These are phyloP conservation scores for Conopomorpha cramerella DNA, from an alignment of 1,140 invertebrate species.

Conservation along the genomic window DNA sequence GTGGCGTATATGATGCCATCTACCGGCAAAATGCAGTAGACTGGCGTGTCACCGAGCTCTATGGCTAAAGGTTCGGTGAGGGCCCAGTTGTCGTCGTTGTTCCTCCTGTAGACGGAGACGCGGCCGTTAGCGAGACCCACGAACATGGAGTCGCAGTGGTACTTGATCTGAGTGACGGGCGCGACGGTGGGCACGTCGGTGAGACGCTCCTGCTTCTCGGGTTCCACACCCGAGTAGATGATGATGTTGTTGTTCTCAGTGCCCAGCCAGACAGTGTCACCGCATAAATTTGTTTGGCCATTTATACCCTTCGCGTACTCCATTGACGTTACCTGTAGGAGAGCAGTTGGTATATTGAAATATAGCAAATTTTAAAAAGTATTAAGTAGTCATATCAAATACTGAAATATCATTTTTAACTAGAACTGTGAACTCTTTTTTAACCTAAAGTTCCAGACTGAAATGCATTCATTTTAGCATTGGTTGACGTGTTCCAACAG, in stretches of 20 bases:
- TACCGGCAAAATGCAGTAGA: slow-evolving; percentile 81
- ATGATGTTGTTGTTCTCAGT: slow-evolving; percentile 80
- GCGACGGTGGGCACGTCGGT: slow-evolving; percentile 70
- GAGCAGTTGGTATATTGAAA: too few relatives aligned
- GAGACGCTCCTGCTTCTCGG: slow-evolving; percentile 77
- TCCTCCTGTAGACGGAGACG: slow-evolving; percentile 73
- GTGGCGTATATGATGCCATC: slow-evolving; percentile 83
- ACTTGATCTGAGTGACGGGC: slow-evolving; percentile 78
- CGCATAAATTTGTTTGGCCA: slow-evolving; percentile 62
- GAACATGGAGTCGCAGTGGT: slow-evolving; percentile 86
- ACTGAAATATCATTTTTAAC: too few relatives aligned
- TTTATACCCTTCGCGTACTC: slow-evolving; percentile 77
- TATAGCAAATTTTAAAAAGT: too few relatives aligned
- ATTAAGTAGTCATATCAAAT: too few relatives aligned
- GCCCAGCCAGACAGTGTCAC: slow-evolving; percentile 89
- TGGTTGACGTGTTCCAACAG: too few relatives aligned
- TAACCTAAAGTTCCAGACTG: too few relatives aligned
- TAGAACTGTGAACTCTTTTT: too few relatives aligned
- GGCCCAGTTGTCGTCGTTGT: slow-evolving; percentile 73
- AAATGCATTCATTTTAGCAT: too few relatives aligned
- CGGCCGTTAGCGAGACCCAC: slow-evolving; percentile 79
- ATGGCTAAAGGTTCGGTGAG: slow-evolving; percentile 72
- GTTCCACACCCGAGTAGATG: slow-evolving; percentile 75
- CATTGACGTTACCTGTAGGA: slow-evolving; percentile 73
- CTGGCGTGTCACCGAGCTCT: slow-evolving; percentile 70